A percentile compares a stretch with the other conserved stretches of the same genome.
Conservation (phyloP, 2,113 vertebrate species). For the Catharus fuscescens region DNA sequence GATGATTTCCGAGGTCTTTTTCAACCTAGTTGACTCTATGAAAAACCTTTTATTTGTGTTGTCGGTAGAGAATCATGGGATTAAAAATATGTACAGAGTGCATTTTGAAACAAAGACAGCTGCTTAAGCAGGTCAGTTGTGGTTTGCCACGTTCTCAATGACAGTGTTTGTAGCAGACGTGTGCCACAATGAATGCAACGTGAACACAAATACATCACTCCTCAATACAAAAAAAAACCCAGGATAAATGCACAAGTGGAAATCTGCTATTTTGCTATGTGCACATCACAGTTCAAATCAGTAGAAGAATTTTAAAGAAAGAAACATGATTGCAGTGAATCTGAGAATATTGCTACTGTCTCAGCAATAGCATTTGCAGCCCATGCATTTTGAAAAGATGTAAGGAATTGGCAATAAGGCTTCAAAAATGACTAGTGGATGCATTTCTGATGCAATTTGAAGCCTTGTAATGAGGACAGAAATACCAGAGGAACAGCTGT, state of each 20-base stretch:
- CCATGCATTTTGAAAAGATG: neutral
- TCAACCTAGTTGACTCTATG: neutral
- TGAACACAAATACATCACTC: neutral
- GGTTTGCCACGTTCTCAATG: neutral
- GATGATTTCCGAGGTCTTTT: neutral
- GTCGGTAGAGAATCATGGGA: fast-evolving
- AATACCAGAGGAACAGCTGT: conserved; percentile 19
- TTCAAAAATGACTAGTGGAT: conserved; percentile 6
- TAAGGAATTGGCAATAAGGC: neutral
- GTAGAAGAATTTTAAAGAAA: neutral
- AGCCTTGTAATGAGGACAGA: conserved; percentile 20
- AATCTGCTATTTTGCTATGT: neutral
- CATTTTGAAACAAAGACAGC: neutral
- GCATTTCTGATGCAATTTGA: conserved; percentile 16
- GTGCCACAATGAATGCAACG: neutral
- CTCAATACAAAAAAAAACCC: neutral
- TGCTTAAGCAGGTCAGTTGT: neutral
- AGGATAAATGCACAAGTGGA: neutral
- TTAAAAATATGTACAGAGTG: neutral
- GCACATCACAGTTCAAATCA: neutral
- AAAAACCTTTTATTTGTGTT: neutral
- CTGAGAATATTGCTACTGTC: neutral
- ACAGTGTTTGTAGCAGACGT: neutral
- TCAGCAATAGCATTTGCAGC: neutral
- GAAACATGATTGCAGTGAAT: neutral